A percentile compares a stretch with the other conserved stretches of the same genome.
These are phyloP conservation scores for Microctonus hyperodae DNA, from an alignment of 2,888 invertebrate genomes.

Conservation along the genomic window DNA sequence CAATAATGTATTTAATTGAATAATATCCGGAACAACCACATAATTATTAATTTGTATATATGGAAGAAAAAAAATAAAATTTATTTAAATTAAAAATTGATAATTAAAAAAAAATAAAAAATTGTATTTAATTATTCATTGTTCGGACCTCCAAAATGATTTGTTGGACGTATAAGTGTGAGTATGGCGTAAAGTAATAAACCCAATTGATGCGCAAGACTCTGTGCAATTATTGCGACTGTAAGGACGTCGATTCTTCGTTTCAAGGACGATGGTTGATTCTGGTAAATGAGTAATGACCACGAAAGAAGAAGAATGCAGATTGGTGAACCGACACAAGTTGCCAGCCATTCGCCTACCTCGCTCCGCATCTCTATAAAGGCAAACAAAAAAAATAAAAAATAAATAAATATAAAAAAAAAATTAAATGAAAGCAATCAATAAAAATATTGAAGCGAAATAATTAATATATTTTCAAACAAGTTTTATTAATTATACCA, in stretches of 20 bases:
- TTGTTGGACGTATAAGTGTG: slow-evolving; percentile 59
- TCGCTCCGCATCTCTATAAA: slow-evolving; percentile 61
- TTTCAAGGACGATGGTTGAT: slow-evolving; percentile 60
- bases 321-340: slow-evolving; percentile 64
- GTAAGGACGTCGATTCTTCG: slow-evolving; percentile 64
- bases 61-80: not conserved
- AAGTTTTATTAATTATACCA: too few species aligned
- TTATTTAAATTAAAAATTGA: not conserved
- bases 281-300: slow-evolving; percentile 64
- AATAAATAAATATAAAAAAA: not conserved
- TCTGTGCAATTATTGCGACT: slow-evolving; percentile 61
- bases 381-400: slow-evolving; percentile 23
- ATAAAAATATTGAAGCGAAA: not conserved
- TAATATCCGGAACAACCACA: too few species aligned
- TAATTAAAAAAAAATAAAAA: too few species aligned
- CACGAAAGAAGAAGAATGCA: slow-evolving; percentile 62
- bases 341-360: slow-evolving; percentile 62
- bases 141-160: slow-evolving; percentile 57
- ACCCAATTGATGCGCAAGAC: slow-evolving; percentile 61
- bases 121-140: not conserved
- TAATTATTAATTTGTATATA: too few species aligned
- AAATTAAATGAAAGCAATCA: not conserved
- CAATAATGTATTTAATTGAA: too few species aligned
- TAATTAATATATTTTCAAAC: too few species aligned
- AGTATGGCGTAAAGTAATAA: slow-evolving; percentile 59